Percentiles rank a stretch among this genome's conserved stretches.
phyloP scores from a whole-genome alignment of 2,888 invertebrate species.

The Notodonta ziczac region DNA sequence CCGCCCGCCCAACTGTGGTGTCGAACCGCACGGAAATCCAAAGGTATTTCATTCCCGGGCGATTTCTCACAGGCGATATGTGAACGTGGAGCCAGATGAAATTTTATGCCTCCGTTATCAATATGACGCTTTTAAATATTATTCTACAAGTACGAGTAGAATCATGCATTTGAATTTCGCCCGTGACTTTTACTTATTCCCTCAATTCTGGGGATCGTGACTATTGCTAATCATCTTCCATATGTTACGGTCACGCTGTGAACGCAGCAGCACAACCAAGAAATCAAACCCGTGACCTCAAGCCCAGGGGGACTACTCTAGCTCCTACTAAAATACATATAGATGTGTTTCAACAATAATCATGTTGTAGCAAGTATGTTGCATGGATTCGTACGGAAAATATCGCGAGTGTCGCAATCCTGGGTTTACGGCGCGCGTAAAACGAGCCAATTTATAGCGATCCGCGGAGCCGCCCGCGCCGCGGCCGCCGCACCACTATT shows the following conservation, averaged over 20 bases:
- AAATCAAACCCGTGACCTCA: no score
- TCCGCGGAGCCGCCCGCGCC: slow-evolving; percentile 11
- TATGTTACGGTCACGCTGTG: no score
- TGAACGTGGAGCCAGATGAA: slow-evolving; percentile 27
- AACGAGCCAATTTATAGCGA: slow-evolving; percentile 36
- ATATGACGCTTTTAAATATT: no score
- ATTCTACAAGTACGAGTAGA: no score
- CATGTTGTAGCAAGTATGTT: neutral
- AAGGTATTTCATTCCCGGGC: slow-evolving; percentile 54
- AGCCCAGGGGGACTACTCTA: no score
- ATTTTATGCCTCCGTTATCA: slow-evolving; percentile 39
- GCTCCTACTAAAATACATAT: no score
- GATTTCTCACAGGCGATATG: slow-evolving; percentile 39
- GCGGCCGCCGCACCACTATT: neutral
- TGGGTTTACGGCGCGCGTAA: slow-evolving; percentile 33
- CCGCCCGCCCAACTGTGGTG: slow-evolving; percentile 27
- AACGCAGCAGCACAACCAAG: no score
- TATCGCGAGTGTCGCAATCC: slow-evolving; percentile 29
- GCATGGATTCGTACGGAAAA: neutral
- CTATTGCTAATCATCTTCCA: no score
- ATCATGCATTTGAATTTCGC: no score
- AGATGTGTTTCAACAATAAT: neutral
- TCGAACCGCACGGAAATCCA: slow-evolving; percentile 64
- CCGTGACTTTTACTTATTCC: no score
- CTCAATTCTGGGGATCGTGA: no score